These are phyloP conservation scores for Volucella zonaria DNA, from an alignment of 2,888 invertebrate species.

Conservation along the genomic window DNA sequence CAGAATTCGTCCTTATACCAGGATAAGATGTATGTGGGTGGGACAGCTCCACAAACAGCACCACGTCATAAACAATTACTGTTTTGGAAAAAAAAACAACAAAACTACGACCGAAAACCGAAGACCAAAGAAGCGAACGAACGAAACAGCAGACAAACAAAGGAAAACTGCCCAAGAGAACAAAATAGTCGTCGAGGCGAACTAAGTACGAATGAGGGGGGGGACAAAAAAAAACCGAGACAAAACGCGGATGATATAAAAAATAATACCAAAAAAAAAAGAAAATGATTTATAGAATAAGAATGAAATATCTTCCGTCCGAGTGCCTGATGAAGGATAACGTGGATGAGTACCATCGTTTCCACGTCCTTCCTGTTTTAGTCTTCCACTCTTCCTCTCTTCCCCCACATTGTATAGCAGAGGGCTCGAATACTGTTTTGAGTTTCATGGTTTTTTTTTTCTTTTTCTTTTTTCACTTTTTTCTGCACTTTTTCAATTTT, in stretches of 20 bases:
- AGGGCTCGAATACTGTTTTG: constrained; percentile 31
- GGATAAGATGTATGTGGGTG: too few relatives aligned
- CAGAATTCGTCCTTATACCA: constrained; percentile 29
- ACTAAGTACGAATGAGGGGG: neutral
- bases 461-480: neutral
- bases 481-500: neutral
- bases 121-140: neutral
- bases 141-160: constrained; percentile 41
- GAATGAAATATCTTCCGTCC: constrained; percentile 67
- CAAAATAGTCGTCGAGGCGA: neutral
- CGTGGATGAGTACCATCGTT: constrained; percentile 34
- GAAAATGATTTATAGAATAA: constrained; percentile 55
- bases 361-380: neutral
- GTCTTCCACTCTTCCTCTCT: too few relatives aligned
- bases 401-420: neutral
- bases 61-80: constrained; percentile 61
- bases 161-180: constrained; percentile 28
- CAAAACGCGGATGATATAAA: constrained; percentile 7
- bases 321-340: constrained; percentile 59
- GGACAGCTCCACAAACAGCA: neutral
- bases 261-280: constrained; percentile 32
- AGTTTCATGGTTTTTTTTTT: constrained; percentile 31
- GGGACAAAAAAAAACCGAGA: neutral
- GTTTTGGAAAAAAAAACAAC: constrained; percentile 6
- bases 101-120: constrained; percentile 24